phyloP scores from a whole-genome alignment of 2,113 vertebrate genomes.

The Pardalotus punctatus region DNA sequence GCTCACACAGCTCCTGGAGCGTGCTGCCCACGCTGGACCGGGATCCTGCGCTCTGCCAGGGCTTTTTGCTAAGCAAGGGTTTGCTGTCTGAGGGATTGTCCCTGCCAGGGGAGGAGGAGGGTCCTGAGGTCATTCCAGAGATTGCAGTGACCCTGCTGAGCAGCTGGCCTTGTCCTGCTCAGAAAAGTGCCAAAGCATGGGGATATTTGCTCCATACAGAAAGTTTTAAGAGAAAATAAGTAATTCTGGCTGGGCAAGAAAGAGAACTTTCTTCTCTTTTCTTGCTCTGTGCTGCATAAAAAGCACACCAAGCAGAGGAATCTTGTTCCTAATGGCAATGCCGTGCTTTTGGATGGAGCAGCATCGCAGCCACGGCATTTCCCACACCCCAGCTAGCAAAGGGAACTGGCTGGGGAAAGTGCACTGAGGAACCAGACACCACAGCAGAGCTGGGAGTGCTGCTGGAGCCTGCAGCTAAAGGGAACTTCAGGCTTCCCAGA shows the following conservation, averaged over 20 bases:
- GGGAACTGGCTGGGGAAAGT: not conserved
- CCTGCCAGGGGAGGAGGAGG: not conserved
- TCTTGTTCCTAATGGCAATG: fast-evolving
- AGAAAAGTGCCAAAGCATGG: not conserved
- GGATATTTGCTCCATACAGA: too few species aligned
- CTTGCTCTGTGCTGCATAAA: not conserved
- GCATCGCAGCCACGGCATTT: not conserved
- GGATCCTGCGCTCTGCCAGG: not conserved
- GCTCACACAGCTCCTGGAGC: not conserved
- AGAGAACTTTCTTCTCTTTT: not conserved
- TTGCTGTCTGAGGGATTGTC: not conserved
- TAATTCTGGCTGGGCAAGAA: not conserved
- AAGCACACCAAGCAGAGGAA: not conserved
- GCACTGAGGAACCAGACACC: not conserved
- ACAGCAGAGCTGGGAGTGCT: not conserved
- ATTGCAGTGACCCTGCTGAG: not conserved
- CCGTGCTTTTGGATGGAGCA: not conserved
- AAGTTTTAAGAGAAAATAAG: not conserved
- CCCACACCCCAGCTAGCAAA: not conserved
- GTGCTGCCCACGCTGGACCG: not conserved
- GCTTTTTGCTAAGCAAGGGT: not conserved
- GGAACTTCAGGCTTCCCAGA: not conserved
- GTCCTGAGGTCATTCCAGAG: not conserved
- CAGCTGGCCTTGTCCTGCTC: not conserved
- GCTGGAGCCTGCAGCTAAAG: not conserved